phyloP scores from a whole-genome alignment of 1,140 invertebrate genomes.

The Hyphantria cunea region DNA sequence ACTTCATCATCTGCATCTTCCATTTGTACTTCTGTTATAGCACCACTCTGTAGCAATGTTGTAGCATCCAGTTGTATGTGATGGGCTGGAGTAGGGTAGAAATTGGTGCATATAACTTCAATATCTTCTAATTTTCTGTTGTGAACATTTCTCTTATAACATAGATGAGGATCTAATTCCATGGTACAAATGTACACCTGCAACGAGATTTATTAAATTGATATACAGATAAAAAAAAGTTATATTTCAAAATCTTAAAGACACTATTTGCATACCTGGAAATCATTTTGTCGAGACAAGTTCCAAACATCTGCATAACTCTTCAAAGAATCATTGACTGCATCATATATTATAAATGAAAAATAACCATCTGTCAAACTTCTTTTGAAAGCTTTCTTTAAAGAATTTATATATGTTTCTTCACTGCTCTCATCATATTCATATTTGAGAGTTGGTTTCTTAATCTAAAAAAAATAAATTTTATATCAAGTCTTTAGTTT shows the following conservation, averaged over 20 bases:
- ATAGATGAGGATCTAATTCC: constrained; percentile 89
- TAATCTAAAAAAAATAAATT: constrained; percentile 77
- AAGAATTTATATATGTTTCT: constrained; percentile 89
- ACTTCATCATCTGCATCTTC: constrained; percentile 81
- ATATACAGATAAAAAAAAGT: too few species aligned
- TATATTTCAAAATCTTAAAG: too few species aligned
- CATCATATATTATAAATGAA: constrained; percentile 95
- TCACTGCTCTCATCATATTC: constrained; percentile 95
- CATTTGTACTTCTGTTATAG: constrained; percentile 84
- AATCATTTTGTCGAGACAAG: constrained; percentile 93
- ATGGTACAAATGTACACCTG: constrained; percentile 95
- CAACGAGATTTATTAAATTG: constrained; percentile 15
- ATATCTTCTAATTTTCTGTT: constrained; percentile 91
- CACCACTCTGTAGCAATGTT: constrained; percentile 90
- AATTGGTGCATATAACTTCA: constrained; percentile 87
- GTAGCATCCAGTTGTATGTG: constrained; percentile 89
- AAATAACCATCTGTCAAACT: constrained; percentile 96
- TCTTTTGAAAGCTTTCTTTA: constrained; percentile 96
- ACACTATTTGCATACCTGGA: constrained; percentile 86
- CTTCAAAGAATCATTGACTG: constrained; percentile 90
- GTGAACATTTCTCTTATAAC: constrained; percentile 93
- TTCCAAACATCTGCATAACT: constrained; percentile 94
- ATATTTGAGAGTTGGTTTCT: constrained; percentile 90
- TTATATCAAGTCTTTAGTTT: too few species aligned
- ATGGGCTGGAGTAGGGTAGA: constrained; percentile 89